phyloP scores from a whole-genome alignment of 2,113 vertebrate species.

The Ranitomeya variabilis region DNA sequence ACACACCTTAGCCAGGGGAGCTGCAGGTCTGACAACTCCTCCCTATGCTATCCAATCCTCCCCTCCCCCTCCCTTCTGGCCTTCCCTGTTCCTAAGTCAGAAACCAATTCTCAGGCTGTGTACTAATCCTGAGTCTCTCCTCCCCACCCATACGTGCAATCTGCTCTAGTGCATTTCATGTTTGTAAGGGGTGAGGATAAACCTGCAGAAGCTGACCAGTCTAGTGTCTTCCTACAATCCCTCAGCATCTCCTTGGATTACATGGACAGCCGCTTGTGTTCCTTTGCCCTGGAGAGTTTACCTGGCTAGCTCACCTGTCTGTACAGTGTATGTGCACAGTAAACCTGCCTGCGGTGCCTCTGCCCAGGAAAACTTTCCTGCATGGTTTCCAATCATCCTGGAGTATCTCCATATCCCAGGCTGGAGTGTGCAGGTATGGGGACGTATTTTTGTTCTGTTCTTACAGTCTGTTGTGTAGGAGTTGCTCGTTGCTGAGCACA shows the following conservation, averaged over 20 bases:
- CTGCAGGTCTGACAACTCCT: conserved; percentile 48
- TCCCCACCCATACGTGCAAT: conserved; percentile 55
- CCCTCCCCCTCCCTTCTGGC: conserved; percentile 27
- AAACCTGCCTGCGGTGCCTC: background rate
- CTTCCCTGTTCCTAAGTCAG: conserved; percentile 46
- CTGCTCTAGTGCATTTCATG: conserved; percentile 47
- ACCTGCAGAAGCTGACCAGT: conserved; percentile 39
- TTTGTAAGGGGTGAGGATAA: conserved; percentile 44
- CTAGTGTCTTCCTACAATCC: conserved; percentile 10
- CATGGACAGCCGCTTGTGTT: background rate
- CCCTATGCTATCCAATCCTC: conserved; percentile 23
- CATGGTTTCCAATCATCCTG: background rate
- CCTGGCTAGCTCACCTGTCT: conserved; percentile 44
- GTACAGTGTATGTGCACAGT: background rate
- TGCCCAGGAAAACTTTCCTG: conserved; percentile 30
- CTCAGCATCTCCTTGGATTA: conserved; percentile 25
- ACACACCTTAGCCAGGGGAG: conserved; percentile 44
- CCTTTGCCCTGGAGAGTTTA: conserved; percentile 21
- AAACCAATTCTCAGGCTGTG: conserved; percentile 50
- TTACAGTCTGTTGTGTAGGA: background rate
- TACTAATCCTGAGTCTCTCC: conserved; percentile 46
- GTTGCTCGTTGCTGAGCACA: background rate
- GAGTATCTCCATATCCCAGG: background rate
- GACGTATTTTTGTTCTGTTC: background rate
- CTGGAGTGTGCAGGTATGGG: conserved; percentile 21